Percentiles rank a stretch among this genome's conserved stretches.
Conservation (phyloP, 2,888 invertebrate genomes). For the Harpalus rubripes region DNA sequence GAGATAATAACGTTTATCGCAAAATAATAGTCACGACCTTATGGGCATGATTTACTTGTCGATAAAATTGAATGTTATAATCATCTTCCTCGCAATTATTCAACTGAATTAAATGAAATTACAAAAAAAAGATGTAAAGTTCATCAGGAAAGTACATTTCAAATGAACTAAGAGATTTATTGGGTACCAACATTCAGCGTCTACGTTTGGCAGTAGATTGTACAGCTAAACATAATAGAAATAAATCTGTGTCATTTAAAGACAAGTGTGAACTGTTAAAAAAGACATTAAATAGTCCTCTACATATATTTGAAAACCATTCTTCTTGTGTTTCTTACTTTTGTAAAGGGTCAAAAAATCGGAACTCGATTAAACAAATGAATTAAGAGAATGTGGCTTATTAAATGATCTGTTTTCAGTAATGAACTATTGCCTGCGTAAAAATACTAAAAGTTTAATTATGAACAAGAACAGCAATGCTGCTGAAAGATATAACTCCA, state of each 20-base stretch:
- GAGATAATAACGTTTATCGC: constrained; percentile 28
- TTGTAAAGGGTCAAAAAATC: constrained; percentile 28
- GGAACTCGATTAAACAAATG: no score
- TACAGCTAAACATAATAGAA: constrained; percentile 25
- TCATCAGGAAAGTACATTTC: constrained; percentile 25
- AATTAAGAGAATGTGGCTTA: no score
- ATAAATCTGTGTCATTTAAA: no score
- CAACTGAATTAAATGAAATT: constrained; percentile 4
- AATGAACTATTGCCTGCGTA: no score
- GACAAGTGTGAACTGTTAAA: no score
- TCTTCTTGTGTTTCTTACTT: constrained; percentile 12
- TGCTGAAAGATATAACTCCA: no score
- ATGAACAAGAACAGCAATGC: no score
- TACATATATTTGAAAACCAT: constrained; percentile 3
- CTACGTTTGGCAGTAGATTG: constrained; percentile 31
- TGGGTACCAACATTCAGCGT: not conserved
- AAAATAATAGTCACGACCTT: constrained; percentile 27
- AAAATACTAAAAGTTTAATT: no score
- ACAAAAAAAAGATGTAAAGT: constrained; percentile 15
- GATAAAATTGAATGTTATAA: constrained; percentile 32
- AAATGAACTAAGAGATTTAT: constrained; percentile 30
- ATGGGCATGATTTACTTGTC: constrained; percentile 6
- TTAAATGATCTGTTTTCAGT: no score
- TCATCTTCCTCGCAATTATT: constrained; percentile 15
- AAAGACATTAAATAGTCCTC: no score